Conservation (phyloP, 2,888 invertebrate genomes). For the Anorthoa munda region DNA sequence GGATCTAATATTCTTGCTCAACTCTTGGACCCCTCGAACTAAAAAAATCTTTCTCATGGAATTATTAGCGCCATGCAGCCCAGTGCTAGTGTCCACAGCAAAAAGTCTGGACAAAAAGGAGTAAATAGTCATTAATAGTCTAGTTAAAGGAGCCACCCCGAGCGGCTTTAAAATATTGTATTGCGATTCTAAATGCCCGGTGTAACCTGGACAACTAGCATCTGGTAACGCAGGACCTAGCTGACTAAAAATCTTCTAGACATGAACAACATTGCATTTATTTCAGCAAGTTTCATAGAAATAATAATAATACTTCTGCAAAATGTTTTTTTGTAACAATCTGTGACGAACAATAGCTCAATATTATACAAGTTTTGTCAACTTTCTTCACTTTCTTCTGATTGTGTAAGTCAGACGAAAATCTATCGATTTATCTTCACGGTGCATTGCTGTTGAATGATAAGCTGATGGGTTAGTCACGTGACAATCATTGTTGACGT, state of each 20-base stretch:
- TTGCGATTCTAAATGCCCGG: too few relatives aligned
- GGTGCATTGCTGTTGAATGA: constrained; percentile 2
- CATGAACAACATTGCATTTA: background rate
- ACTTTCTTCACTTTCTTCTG: constrained; percentile 66
- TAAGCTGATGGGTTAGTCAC: background rate
- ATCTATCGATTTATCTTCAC: constrained; percentile 40
- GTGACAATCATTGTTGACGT: background rate
- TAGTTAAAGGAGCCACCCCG: background rate
- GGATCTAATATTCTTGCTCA: too few relatives aligned
- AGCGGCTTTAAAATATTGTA: too few relatives aligned
- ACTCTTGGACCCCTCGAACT: too few relatives aligned
- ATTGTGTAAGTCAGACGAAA: constrained; percentile 54
- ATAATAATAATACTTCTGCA: constrained; percentile 37
- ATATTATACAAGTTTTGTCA: constrained; percentile 65
- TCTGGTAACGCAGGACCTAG: too few relatives aligned
- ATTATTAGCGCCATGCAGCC: too few relatives aligned
- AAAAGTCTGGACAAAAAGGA: too few relatives aligned
- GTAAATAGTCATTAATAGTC: background rate
- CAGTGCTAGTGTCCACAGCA: too few relatives aligned
- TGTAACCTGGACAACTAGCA: too few relatives aligned
- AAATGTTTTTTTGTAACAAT: background rate
- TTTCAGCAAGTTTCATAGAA: background rate
- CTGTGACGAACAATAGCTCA: constrained; percentile 37
- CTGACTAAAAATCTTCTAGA: too few relatives aligned
- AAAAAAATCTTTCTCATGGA: too few relatives aligned